These are phyloP conservation scores for Trachythela sp. DNA, from an alignment of 64 coral and sea anemone genomes.

Conservation along the genomic window DNA sequence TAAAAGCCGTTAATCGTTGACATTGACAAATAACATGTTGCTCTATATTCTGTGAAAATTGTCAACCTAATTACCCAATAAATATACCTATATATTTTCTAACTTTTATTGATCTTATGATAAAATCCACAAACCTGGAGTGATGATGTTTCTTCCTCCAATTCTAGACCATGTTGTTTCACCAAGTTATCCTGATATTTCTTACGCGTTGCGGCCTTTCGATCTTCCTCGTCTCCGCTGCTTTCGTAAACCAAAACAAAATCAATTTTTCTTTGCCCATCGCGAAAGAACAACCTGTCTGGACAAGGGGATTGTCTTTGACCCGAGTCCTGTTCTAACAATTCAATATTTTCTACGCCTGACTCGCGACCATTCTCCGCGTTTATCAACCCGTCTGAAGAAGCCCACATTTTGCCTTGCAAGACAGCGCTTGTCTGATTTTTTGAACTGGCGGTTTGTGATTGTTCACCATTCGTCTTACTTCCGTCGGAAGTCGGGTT, in stretches of 20 bases:
- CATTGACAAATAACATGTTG: too few species aligned
- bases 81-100: background rate
- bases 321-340: background rate
- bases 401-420: background rate
- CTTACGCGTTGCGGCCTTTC: background rate
- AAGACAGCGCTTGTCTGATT: background rate
- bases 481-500: background rate
- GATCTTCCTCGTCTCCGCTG: background rate
- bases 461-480: background rate
- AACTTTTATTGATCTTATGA: background rate
- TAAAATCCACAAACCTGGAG: background rate
- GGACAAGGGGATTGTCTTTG: background rate
- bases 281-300: background rate
- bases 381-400: background rate
- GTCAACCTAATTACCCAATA: too few species aligned
- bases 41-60: too few species aligned
- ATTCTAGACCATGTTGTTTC: background rate
- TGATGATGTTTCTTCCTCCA: background rate
- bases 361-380: background rate
- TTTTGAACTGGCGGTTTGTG: background rate
- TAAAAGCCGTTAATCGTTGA: too few species aligned
- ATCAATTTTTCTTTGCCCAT: conserved; percentile 17
- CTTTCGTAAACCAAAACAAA: background rate
- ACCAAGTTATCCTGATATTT: background rate
- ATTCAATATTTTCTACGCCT: background rate